A percentile compares a stretch with the other conserved stretches of the same genome.
Conservation (phyloP, 2,888 invertebrate species). For the Apodemia mormo region DNA sequence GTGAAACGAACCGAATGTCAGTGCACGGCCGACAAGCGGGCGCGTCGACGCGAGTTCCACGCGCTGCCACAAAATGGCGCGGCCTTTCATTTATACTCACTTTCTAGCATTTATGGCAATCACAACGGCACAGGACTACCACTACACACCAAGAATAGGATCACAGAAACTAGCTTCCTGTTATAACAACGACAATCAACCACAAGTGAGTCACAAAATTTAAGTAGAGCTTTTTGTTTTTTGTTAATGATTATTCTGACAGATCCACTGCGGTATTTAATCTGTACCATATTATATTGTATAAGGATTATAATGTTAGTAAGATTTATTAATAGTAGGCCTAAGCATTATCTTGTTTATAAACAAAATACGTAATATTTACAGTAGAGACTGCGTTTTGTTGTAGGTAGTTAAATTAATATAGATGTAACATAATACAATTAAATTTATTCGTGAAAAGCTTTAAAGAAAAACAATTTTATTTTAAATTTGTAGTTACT, state of each 20-base stretch:
- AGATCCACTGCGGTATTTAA: slow-evolving; percentile 41
- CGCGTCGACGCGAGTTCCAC: slow-evolving; percentile 57
- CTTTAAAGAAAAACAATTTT: not conserved
- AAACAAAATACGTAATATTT: not conserved
- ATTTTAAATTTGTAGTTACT: not conserved
- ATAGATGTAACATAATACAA: no score
- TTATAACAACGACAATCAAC: slow-evolving; percentile 63
- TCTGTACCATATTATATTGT: slow-evolving; percentile 29
- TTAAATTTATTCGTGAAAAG: no score
- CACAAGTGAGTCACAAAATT: slow-evolving; percentile 61
- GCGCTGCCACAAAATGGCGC: slow-evolving; percentile 69
- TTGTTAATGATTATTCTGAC: slow-evolving; percentile 50
- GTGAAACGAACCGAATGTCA: slow-evolving; percentile 67
- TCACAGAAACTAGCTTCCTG: slow-evolving; percentile 68
- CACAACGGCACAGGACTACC: slow-evolving; percentile 60
- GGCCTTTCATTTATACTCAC: slow-evolving; percentile 50
- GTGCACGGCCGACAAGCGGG: slow-evolving; percentile 68
- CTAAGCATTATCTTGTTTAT: not conserved
- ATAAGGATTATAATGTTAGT: slow-evolving; percentile 3
- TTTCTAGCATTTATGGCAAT: slow-evolving; percentile 54
- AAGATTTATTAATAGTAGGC: not conserved
- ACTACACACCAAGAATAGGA: slow-evolving; percentile 60
- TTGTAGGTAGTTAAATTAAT: not conserved
- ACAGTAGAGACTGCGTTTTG: not conserved
- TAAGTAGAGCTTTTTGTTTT: slow-evolving; percentile 46